Base-by-base conservation (phyloP, 2,888 invertebrate genomes). In the Clunio marinus region DNA sequence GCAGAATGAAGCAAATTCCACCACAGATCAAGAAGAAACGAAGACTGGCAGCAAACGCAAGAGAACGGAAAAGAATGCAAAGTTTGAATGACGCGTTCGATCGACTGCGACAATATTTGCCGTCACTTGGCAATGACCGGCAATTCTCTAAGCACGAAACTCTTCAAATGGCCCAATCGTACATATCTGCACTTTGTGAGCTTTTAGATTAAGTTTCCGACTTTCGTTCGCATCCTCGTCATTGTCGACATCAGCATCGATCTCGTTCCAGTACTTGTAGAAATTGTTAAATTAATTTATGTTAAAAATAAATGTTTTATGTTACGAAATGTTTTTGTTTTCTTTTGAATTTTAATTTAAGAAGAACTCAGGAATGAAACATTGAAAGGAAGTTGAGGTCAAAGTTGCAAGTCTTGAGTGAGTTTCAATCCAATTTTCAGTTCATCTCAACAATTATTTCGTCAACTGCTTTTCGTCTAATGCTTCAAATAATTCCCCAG, bases 121-220 rank as follows among this genome's bases (percentile, higher is more conserved):
- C 96, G 0, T 91, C 93, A 0, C 80, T 95, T 69, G 93, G 93
- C 3, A 93, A 93, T 74, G 93, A 96, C 75, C 85, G 93, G 46
- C 94, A 96, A 75, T 80, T 96, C 67, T 95, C 95, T 35, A 96
- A 96, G 77, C 96, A 95, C 78, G 96, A 96, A 78, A 96, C 96
- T 0, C 83, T 96, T 1, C 96, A 96, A 80, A 96, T 96, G 96
- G 96, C 96, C 0, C 96, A 96, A 77, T 93, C 93, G 0, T 96
- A 96, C 77, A 96, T 96, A 74, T 84, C 89, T 1, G 95, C 95
- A 0, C 81, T 96, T 2, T 91, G 91, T 75, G 96, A 96, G 77
- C 80, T 96, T 1, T 80, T 96, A 62, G 88, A 88, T 76, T 86
- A 74, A 72, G n/a, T n/a, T n/a, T 41, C 15, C n/a, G 10, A 2